Evolutionary conservation across 2,888 invertebrate genomes (phyloP).

Genomic region (Myathropa florea): DNA sequence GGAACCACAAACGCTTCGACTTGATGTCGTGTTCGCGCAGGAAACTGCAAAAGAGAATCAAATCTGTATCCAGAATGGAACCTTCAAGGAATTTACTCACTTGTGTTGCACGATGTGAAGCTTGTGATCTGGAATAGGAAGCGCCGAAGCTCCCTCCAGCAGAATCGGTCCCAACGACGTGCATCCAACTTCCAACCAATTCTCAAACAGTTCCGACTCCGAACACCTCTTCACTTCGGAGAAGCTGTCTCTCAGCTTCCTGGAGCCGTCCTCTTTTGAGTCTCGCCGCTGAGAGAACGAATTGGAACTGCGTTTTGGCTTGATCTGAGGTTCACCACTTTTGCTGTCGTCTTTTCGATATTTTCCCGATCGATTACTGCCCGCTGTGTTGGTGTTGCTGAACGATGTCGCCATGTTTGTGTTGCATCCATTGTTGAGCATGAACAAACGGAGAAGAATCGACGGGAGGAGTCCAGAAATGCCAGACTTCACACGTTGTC

Average conservation of each 20-base stretch:
- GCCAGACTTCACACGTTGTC: conserved; percentile 93
- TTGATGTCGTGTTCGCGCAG: conserved; percentile 91
- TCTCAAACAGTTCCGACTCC: conserved; percentile 82
- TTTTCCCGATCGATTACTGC: conserved; percentile 80
- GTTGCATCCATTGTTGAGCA: conserved; percentile 82
- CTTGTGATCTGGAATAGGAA: conserved; percentile 89
- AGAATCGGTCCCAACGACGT: conserved; percentile 94
- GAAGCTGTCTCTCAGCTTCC: conserved; percentile 77
- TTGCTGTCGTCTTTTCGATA: conserved; percentile 77
- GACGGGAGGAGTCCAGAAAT: conserved; percentile 92
- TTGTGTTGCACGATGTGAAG: conserved; percentile 90
- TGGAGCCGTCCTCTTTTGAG: conserved; percentile 77
- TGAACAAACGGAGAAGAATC: conserved; percentile 86
- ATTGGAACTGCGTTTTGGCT: conserved; percentile 77
- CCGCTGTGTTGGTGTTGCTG: conserved; percentile 86
- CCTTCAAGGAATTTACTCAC: conserved; percentile 77
- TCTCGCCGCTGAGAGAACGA: conserved; percentile 79
- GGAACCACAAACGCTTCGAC: conserved; percentile 94
- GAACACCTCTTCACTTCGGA: conserved; percentile 76
- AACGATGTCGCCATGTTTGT: conserved; percentile 81
- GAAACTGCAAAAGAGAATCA: conserved; percentile 80
- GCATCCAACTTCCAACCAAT: conserved; percentile 96
- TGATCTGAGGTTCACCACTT: conserved; percentile 73
- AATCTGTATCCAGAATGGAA: neutral
- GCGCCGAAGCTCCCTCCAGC: conserved; percentile 92